Base-by-base conservation (phyloP, 1,140 invertebrate genomes). In the Euura saliciscinereae region DNA sequence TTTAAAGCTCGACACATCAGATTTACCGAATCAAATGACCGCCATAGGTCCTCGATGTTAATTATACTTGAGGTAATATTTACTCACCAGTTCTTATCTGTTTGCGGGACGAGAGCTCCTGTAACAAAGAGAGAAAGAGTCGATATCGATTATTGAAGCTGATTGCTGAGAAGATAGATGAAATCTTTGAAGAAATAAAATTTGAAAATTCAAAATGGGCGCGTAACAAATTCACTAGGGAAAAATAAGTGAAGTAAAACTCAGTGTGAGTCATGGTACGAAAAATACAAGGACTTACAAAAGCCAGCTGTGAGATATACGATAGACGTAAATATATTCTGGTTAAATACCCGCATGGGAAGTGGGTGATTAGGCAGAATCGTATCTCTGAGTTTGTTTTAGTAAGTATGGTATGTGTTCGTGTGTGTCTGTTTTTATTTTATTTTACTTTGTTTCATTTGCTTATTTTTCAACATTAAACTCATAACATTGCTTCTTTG, bases 281-380 rank as follows among this genome's bases (percentile, higher is more conserved):
- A 59, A 59, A 59, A 59, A 59, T 59, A 59, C 10, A 59, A 59
- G 3, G 13, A 59, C 8, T 59, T 11, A 59, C 10, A 59, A 11
- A 6, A 59, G 51, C 51, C 51, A 59, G 51, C 51, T 59, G 51
- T n/a, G 51, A 8, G 5, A 59, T 59, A 6, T 59, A 59, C 51
- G 51, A 59, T 4, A n/a, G 51, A 59, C 51, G 10, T 59, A 59
- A 59, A 59, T 6, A 59, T 59, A 59, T 59, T 59, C 51, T n/a
- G 13, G 51, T n/a, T n/a, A 59, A 59, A 59, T 59, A 6, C 51
- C 51, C 51, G 51, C 51, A 59, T 59, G 6, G 51, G 51, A 59
- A 59, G 51, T 59, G 10, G 51, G 51, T 59, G 51, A 59, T 59
- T 59, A 59, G 51, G 51, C 51, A n/a, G 51, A 59, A 59, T 59